These are phyloP conservation scores for Hirtodrosophila confusa DNA, from an alignment of 2,888 invertebrate species.

Conservation along the genomic window DNA sequence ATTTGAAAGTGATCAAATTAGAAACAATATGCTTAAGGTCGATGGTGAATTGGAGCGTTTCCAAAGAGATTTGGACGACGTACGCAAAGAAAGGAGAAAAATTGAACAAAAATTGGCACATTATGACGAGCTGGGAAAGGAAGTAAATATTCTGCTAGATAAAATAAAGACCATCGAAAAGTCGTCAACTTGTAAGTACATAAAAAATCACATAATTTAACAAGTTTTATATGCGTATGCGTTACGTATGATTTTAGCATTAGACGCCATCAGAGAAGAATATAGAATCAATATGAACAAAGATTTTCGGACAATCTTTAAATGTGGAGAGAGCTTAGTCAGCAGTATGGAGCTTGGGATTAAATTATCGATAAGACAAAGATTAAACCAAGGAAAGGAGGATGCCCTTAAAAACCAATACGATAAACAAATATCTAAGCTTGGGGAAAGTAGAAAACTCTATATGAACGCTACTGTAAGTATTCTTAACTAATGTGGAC, in stretches of 20 bases:
- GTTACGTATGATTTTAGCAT: conserved; percentile 30
- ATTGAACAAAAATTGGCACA: conserved; percentile 62
- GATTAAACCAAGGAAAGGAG: conserved; percentile 8
- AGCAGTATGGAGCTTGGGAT: conserved; percentile 2
- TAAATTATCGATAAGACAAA: conserved; percentile 5
- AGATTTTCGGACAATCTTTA: conserved; percentile 18
- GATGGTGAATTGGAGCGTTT: conserved; percentile 59
- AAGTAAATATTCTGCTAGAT: conserved; percentile 51
- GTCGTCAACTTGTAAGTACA: conserved; percentile 55
- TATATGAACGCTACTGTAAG: conserved; percentile 23
- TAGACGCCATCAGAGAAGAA: conserved; percentile 20
- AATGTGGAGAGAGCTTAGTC: conserved; percentile 20
- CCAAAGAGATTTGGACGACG: conserved; percentile 36
- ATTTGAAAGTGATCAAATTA: conserved; percentile 70
- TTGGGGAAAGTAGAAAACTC: conserved; percentile 37
- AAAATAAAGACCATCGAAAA: conserved; percentile 53
- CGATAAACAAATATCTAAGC: conserved; percentile 23
- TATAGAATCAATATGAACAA: conserved; percentile 12
- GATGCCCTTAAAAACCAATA: conserved; percentile 29
- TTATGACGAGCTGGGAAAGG: conserved; percentile 47
- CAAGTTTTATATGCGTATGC: neutral
- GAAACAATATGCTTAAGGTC: conserved; percentile 37
- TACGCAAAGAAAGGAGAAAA: conserved; percentile 49
- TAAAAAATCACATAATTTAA: neutral
- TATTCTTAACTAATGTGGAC: neutral